Conservation (phyloP, 2,113 vertebrate genomes). For the Cephalopterus ornatus region DNA sequence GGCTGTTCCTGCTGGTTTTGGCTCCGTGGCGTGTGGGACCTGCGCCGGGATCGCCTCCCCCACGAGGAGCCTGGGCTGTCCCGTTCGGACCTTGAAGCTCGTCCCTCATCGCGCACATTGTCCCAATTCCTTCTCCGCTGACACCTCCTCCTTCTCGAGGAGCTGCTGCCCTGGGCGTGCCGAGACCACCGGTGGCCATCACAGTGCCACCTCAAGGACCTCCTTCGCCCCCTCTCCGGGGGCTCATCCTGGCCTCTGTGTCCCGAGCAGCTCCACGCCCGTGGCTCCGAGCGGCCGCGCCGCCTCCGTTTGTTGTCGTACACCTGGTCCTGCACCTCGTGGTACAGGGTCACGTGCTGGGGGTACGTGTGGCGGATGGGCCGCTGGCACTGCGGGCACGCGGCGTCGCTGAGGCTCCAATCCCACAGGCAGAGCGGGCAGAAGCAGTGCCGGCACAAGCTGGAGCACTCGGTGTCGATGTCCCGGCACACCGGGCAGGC, state of each 20-base stretch:
- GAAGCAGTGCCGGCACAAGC: not conserved
- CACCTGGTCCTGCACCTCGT: not conserved
- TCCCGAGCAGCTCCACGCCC: accelerated
- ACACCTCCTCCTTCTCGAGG: not conserved
- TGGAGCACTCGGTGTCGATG: not conserved
- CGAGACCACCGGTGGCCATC: accelerated
- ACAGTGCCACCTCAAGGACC: not conserved
- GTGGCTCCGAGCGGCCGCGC: accelerated
- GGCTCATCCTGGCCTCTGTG: accelerated
- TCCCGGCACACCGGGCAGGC: not conserved
- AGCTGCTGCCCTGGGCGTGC: not conserved
- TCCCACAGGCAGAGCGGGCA: not conserved
- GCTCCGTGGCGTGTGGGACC: not conserved
- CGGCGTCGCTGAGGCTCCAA: not conserved
- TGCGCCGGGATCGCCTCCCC: accelerated
- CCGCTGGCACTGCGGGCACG: not conserved
- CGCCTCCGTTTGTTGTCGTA: accelerated
- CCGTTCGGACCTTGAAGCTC: accelerated
- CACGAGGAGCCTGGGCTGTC: accelerated
- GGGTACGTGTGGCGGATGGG: not conserved
- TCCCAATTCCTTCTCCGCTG: not conserved
- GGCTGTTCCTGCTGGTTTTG: not conserved
- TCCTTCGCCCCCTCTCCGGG: not conserved
- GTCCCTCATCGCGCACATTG: not conserved
- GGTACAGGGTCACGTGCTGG: not conserved